Evolutionary conservation across 37 sponge, comb jelly and placozoan genomes (phyloP), one percentile per base, ranked within the genome.

Genomic region (Diacarnus erythraeanus): DNA sequence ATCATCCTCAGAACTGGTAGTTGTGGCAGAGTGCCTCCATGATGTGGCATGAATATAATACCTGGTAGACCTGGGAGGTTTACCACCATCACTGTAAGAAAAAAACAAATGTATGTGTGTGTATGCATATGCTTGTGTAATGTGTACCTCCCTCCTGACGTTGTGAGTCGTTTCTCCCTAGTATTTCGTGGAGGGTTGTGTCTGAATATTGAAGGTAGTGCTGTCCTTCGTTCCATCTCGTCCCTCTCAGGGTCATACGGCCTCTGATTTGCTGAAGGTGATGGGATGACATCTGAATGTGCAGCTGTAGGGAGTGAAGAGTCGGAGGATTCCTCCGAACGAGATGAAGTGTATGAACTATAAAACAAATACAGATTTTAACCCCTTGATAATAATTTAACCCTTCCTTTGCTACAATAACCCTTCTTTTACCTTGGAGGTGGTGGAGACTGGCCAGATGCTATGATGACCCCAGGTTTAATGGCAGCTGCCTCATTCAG

Each of bases 401-500:
- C n/a, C 51, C 51, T 47, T 47, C 51, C 6, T 47, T 12, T 47
- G 12, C 51, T 47, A 47, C 51, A 47, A 15, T 15, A 6, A n/a
- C n/a, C n/a, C n/a, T n/a, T n/a, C n/a, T n/a, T n/a, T 15, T 47
- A 47, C 51, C 51, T 47, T 47, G 6, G 51, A 6, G 12, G 10
- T 15, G 6, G 51, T 15, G 51, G 51, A 15, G 51, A 47, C 51
- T 47, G 51, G 51, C 12, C 51, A 15, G 10, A 6, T 15, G 51
- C 6, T 47, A 47, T 47, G 51, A 47, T 6, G 10, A 47, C 12
- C 10, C 51, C 12, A 6, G 51, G 51, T 65, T 65, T 63, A 44
- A 42, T 27, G 56, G 64, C 23, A 38, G 23, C 41, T 1, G 78
- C 79, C 17, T 78, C 47, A 39, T 78, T 47, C 4, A 90, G 20